Base-by-base conservation (phyloP, 2,888 invertebrate genomes). In the Tupiocoris notatus region DNA sequence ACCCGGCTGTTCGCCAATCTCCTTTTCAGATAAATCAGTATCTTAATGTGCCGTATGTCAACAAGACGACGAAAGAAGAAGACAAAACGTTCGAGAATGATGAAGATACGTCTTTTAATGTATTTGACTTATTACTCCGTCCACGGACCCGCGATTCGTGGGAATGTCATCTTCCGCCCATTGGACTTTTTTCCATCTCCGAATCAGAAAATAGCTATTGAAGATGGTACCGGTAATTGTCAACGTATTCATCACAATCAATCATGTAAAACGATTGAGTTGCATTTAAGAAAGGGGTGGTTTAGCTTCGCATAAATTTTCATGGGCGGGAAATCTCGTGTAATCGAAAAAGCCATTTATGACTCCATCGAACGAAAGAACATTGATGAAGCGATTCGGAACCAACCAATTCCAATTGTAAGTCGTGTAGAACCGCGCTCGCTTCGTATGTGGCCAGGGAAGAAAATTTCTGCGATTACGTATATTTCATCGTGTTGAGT, bases 21-120 rank as follows among this genome's bases (percentile, higher is more conserved):
- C 57, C 67, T 67, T 67, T 57, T 22, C 56, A 67, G 57, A 67
- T 67, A 67, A 67, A 67, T 67, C 67, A 67, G 57, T 56, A n/a
- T n/a, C 54, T 22, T 67, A 67, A 67, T 56, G 54, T 67, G 67
- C 57, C n/a, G 21, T 67, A 23, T 67, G 67, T 67, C 67, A 67
- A 67, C 67, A 67, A 57, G 57, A 57, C 21, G 39, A 7, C 39
- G 3, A 12, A 39, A 39, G 12, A 39, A 39, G 12, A 12, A 39
- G 39, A 12, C 6, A 12, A 39, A 39, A 39, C 3, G 12, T 39
- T 39, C 39, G 12, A 39, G 12, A 39, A 39, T 39, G 39, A 39
- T 39, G 39, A 39, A 39, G 39, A 39, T 39, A 39, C 39, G 39
- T 12, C 39, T 39, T 39, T 39, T 39, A 39, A 39, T 39, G 39